Evolutionary conservation across 2,113 vertebrate genomes (phyloP).

Genomic region (Melospiza melodia): DNA sequence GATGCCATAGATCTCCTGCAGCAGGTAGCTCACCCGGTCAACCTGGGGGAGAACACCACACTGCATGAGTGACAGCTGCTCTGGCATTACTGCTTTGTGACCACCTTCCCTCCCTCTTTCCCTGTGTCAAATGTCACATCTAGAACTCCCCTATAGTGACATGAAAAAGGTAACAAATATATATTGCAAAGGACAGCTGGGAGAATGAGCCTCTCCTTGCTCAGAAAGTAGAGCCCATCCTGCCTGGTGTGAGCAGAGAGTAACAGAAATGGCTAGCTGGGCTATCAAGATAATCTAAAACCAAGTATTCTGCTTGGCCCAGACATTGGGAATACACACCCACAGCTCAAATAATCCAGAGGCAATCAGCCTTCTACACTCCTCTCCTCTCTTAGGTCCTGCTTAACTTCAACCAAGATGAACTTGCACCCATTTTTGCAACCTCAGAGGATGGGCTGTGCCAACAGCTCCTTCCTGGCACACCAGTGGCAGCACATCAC

Average conservation of each 20-base stretch:
- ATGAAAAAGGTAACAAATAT: neutral
- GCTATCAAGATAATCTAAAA: neutral
- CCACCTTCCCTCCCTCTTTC: neutral
- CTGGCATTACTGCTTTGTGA: neutral
- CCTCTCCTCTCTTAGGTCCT: neutral
- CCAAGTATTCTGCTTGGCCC: neutral
- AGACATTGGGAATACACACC: neutral
- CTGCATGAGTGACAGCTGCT: neutral
- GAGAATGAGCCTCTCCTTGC: neutral
- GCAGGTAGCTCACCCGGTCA: conserved; percentile 95
- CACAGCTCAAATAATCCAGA: neutral
- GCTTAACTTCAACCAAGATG: neutral
- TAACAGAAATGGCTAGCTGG: neutral
- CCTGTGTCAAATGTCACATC: neutral
- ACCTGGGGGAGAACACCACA: conserved; percentile 76
- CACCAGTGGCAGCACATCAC: neutral
- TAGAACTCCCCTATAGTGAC: neutral
- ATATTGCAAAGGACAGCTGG: neutral
- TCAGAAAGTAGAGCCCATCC: neutral
- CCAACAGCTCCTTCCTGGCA: neutral
- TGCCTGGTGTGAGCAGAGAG: neutral
- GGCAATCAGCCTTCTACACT: neutral
- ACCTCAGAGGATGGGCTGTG: neutral
- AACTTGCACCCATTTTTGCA: neutral
- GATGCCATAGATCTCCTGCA: conserved; percentile 99